A percentile compares a stretch with the other conserved stretches of the same genome.
These are phyloP conservation scores for Elanus axillaris DNA, from an alignment of 2,113 vertebrate genomes.

Conservation along the genomic window DNA sequence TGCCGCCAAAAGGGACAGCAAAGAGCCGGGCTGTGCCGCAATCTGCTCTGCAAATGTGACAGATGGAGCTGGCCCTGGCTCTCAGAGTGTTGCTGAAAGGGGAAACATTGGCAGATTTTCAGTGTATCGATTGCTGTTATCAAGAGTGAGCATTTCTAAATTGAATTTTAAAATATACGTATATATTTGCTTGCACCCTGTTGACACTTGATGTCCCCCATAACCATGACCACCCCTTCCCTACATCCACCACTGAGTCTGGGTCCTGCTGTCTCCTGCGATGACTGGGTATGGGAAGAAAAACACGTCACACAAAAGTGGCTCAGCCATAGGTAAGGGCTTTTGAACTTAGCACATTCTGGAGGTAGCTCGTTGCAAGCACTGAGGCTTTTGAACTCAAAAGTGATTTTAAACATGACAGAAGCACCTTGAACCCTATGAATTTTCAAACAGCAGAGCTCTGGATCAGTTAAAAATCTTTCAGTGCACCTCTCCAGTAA, in stretches of 20 bases:
- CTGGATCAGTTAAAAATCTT: not conserved
- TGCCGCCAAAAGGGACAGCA: not conserved
- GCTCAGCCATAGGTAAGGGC: not conserved
- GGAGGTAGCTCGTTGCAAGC: not conserved
- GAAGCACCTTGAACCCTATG: not conserved
- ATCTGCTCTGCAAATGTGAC: not conserved
- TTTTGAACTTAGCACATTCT: not conserved
- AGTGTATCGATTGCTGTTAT: not conserved
- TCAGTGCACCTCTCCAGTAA: not conserved
- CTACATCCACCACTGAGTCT: not conserved
- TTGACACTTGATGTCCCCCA: not conserved
- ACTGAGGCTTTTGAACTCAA: not conserved
- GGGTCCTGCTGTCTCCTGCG: not conserved
- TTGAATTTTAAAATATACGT: not conserved
- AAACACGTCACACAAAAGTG: not conserved
- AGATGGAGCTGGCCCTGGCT: not conserved
- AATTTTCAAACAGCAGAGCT: not conserved
- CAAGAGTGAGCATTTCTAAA: not conserved
- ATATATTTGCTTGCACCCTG: not conserved
- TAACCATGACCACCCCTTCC: not conserved
- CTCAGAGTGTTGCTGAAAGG: not conserved
- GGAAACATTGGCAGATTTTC: not conserved
- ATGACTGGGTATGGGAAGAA: not conserved
- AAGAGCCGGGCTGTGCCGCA: not conserved
- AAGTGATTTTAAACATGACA: not conserved